These are phyloP conservation scores for Pimpla rufipes DNA, from an alignment of 2,888 invertebrate genomes.

Conservation along the genomic window DNA sequence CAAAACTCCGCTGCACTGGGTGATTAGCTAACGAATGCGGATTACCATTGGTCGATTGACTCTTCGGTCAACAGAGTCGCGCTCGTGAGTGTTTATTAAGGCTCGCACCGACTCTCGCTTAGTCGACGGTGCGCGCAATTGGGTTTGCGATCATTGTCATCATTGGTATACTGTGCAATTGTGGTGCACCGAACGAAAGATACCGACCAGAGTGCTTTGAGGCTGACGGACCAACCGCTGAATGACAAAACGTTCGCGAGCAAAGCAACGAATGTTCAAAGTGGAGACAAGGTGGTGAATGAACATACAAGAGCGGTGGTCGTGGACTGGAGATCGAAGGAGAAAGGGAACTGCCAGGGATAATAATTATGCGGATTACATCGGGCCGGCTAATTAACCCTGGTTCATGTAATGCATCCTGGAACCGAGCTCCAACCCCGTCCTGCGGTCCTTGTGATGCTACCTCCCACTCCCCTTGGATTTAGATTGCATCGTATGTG, in stretches of 20 bases:
- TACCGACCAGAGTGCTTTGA: constrained; percentile 9
- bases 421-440: constrained; percentile 65
- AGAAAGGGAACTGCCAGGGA: constrained; percentile 65
- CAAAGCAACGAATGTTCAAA: neutral
- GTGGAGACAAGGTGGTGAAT: neutral
- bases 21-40: constrained; percentile 55
- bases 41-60: constrained; percentile 44
- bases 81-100: constrained; percentile 54
- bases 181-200: constrained; percentile 35
- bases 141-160: constrained; percentile 33
- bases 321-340: constrained; percentile 19
- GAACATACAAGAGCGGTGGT: constrained; percentile 10
- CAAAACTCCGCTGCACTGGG: constrained; percentile 24
- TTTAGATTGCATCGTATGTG: constrained; percentile 4
- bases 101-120: constrained; percentile 7
- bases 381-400: constrained; percentile 78
- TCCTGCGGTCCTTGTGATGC: constrained; percentile 42
- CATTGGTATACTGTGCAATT: constrained; percentile 43
- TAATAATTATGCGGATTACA: constrained; percentile 80
- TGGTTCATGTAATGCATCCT: constrained; percentile 68
- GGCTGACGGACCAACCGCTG: neutral
- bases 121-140: constrained; percentile 44
- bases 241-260: neutral
- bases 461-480: constrained; percentile 43
- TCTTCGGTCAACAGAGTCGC: constrained; percentile 41